Conservation (phyloP, 2,888 invertebrate species). For the Zeuzera pyrina region DNA sequence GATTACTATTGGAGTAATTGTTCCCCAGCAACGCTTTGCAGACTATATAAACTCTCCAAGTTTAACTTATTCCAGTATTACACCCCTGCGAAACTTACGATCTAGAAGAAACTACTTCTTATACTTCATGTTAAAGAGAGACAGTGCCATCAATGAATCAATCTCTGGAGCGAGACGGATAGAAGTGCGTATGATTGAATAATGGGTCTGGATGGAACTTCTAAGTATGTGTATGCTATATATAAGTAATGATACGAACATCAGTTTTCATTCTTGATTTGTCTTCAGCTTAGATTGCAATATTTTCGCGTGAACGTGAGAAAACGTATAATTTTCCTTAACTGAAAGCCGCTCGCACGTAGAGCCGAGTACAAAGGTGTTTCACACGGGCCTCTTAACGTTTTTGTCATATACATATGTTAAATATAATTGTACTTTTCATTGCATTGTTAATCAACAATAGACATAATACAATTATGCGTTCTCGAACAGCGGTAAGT, state of each 20-base stretch:
- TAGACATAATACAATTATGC: constrained; percentile 44
- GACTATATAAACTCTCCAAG: too few relatives aligned
- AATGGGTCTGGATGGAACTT: too few relatives aligned
- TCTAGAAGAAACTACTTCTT: too few relatives aligned
- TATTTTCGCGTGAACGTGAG: constrained; percentile 31
- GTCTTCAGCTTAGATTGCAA: constrained; percentile 35
- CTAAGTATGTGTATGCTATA: constrained; percentile 50
- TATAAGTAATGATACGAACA: constrained; percentile 54
- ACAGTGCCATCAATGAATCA: too few relatives aligned
- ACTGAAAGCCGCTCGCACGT: constrained; percentile 19
- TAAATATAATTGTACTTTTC: constrained; percentile 42
- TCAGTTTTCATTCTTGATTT: constrained; percentile 50
- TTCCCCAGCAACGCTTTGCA: too few relatives aligned
- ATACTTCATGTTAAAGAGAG: too few relatives aligned
- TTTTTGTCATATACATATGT: constrained; percentile 31
- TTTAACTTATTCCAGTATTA: too few relatives aligned
- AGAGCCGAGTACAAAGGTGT: constrained; percentile 13
- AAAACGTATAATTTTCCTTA: constrained; percentile 38
- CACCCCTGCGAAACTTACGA: too few relatives aligned
- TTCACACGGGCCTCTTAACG: constrained; percentile 37
- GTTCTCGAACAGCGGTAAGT: constrained; percentile 56
- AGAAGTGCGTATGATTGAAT: too few relatives aligned
- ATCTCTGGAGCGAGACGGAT: too few relatives aligned
- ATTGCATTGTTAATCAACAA: constrained; percentile 48
- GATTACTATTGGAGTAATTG: background rate